Evolutionary conservation across 2,797 vertebrate species (phyloP), one percentile per base, ranked within the genome.

Genomic region (Oryzias dopingdopingensis): DNA sequence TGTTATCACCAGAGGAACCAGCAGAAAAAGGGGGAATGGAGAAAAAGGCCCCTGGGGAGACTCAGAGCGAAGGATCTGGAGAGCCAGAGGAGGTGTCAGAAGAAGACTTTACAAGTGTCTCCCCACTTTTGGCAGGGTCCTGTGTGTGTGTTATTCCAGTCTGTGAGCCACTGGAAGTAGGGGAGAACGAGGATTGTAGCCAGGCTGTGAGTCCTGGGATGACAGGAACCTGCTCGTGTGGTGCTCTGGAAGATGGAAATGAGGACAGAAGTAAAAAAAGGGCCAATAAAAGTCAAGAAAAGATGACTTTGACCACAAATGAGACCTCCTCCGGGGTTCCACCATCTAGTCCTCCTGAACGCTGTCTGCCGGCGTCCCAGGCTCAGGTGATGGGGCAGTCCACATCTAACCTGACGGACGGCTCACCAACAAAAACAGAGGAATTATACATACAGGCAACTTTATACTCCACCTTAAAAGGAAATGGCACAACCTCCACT

Each of bases 111-210:
- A 40, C 29, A 41, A 64, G 66, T 4, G 72, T 56, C 4, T 76
- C 79, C 4, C 79, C 82, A 0, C 85, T 87, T 37, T 46, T 77
- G 45, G 81, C 80, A 2, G 86, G 82, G 48, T 89, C 88, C 23
- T 93, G 92, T 29, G 76, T 83, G 52, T 88, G 92, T 0, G 3
- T 78, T 24, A 75, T 90, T 0, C 88, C 90, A 0, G 82, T 95
- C 70, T 90, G 84, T 0, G 93, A 96, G 73, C 94, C 94, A 0
- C 54, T 97, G 85, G 94, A 96, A 74, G 90, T 95, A 1, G 95
- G 95, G 12, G 96, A 98, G 77, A 95, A 96, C 0, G 96, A 96
- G 79, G 96, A 95, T 67, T 90, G 96, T 54, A 96, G 94, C 81
- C 94, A 95, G 77, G 94, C 93, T 46, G 91, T 93, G 40, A 93